phyloP scores from a whole-genome alignment of 1,140 invertebrate genomes.

The Ruditapes philippinarum region DNA sequence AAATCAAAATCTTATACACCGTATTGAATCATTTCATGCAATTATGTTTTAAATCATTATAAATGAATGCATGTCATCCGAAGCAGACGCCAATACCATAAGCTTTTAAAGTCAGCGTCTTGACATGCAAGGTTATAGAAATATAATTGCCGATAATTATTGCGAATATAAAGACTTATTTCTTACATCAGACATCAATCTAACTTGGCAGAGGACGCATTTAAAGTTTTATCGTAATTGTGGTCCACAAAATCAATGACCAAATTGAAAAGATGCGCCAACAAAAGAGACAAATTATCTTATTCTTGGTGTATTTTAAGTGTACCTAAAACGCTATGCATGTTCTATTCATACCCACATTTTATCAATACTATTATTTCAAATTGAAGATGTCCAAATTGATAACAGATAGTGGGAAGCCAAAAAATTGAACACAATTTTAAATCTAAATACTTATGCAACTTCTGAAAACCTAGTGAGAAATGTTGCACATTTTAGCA shows the following conservation, averaged over 20 bases:
- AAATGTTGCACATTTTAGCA: too few species aligned
- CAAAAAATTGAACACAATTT: too few species aligned
- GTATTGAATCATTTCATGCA: background rate
- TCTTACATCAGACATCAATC: constrained; percentile 48
- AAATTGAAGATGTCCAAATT: background rate
- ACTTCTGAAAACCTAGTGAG: too few species aligned
- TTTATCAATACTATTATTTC: background rate
- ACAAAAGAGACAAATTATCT: background rate
- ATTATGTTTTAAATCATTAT: constrained; percentile 36
- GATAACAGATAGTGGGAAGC: too few species aligned
- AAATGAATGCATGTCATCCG: constrained; percentile 38
- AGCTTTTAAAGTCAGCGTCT: background rate
- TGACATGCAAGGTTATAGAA: constrained; percentile 54
- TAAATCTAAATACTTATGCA: too few species aligned
- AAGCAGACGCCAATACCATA: background rate
- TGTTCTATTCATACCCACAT: background rate
- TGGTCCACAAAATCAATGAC: constrained; percentile 5
- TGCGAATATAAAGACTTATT: background rate
- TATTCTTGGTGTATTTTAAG: background rate
- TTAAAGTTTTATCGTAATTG: background rate
- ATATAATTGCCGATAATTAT: constrained; percentile 49
- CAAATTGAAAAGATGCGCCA: constrained; percentile 29
- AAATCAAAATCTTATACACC: constrained; percentile 2
- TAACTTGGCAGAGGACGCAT: constrained; percentile 25
- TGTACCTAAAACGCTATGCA: background rate